Base-by-base conservation (phyloP, 2,888 invertebrate species). In the Malacosoma neustria region DNA sequence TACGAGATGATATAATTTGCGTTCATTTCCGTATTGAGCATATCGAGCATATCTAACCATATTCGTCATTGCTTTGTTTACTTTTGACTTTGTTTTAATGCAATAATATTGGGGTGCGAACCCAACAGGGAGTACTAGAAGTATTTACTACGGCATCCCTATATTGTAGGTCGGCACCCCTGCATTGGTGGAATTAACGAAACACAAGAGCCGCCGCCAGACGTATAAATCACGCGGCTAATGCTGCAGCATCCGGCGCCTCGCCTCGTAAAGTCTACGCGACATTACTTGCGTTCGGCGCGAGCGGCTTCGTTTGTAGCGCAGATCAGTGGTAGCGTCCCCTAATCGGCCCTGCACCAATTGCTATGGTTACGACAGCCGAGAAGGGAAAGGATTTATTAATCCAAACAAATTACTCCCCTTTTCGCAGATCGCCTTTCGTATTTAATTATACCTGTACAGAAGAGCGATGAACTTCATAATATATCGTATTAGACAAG, bases 211-310 rank as follows among this genome's bases (percentile, higher is more conserved):
- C 62, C 63, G 63, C 59, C 56, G 68, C 73, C 82, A 85, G 84
- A 84, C 82, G 60, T 70, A 85, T 85, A 85, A 85, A 85, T 85
- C 82, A 84, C 59, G 51, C 48, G 54, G 61, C 67, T 80, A 81
- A 82, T 75, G 73, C 80, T 63, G 61, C 71, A 71, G 73, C 76
- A 76, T 82, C 81, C 82, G 81, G 72, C 63, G 68, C 61, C 71
- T 69, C 75, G 72, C 69, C 58, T 65, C 62, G 62, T 61, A 62
- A 69, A 64, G 66, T 43, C 57, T 47, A 51, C 60, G 48, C 61
- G 58, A 61, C 64, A 61, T 64, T 65, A 63, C 65, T 61, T 64
- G 61, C 63, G 63, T 59, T 54, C 44, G 49, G 49, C 48, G 47
- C 50, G 46, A 32, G 30, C 30, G 22, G 4, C 5, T 34, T 29